Evolutionary conservation across 2,113 vertebrate genomes (phyloP).

Genomic region (Sturnira hondurensis): DNA sequence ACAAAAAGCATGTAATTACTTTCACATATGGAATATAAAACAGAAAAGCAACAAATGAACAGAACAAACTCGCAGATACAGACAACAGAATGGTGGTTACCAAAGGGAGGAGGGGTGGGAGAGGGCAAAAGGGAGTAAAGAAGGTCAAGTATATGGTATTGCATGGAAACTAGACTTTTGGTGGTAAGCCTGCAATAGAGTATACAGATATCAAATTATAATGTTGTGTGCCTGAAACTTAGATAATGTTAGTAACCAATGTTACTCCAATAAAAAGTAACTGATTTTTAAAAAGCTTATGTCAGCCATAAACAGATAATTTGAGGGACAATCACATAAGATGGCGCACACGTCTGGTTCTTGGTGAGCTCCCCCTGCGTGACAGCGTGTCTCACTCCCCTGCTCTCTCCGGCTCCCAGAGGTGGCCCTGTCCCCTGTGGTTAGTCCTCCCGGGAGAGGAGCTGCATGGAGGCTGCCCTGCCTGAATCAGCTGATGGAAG

Average conservation of each 20-base stretch:
- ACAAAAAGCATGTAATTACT: neutral
- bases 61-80: neutral
- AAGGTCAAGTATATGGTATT: neutral
- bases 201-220: neutral
- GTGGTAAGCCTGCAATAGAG: neutral
- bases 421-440: neutral
- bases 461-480: neutral
- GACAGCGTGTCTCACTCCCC: neutral
- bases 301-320: neutral
- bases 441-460: neutral
- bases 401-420: neutral
- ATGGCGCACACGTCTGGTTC: neutral
- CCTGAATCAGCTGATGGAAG: neutral
- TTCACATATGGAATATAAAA: neutral
- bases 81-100: neutral
- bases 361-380: neutral
- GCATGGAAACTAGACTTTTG: neutral
- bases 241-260: neutral
- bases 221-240: neutral
- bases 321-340: neutral
- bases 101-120: neutral
- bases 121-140: neutral
- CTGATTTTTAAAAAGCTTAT: neutral
- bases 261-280: neutral
- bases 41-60: neutral